phyloP scores from a whole-genome alignment of 2,888 invertebrate species.

The Euzophera pinguis region DNA sequence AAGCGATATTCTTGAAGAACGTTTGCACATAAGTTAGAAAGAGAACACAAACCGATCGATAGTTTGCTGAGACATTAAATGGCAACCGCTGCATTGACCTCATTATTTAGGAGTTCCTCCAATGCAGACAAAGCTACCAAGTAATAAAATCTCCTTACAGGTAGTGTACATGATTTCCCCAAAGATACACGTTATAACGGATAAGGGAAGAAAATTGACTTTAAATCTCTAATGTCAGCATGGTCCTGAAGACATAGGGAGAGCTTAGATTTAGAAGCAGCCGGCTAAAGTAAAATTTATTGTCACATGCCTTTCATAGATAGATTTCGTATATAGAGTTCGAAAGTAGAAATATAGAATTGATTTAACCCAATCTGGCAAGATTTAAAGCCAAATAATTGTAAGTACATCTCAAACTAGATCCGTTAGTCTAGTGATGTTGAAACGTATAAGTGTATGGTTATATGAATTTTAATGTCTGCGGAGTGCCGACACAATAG shows the following conservation, averaged over 20 bases:
- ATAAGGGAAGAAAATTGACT: slow-evolving; percentile 9
- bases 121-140: slow-evolving; percentile 37
- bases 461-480: slow-evolving; percentile 4
- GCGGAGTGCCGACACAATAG: slow-evolving; percentile 9
- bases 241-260: not conserved
- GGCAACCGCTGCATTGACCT: slow-evolving; percentile 76
- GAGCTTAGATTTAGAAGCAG: slow-evolving; percentile 1
- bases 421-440: not conserved
- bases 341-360: not conserved
- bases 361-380: too few species aligned
- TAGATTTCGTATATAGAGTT: not conserved
- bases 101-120: slow-evolving; percentile 68
- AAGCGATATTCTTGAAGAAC: slow-evolving; percentile 30
- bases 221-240: slow-evolving; percentile 4
- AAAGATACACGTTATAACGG: slow-evolving; percentile 4
- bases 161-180: not conserved
- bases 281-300: not conserved
- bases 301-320: not conserved
- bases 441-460: not conserved
- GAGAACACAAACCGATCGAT: slow-evolving; percentile 74
- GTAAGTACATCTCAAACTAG: too few species aligned
- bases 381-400: too few species aligned
- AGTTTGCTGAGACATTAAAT: slow-evolving; percentile 73
- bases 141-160: slow-evolving; percentile 18
- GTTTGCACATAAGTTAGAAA: slow-evolving; percentile 64